Percentiles rank a stretch among this genome's conserved stretches.
Conservation (phyloP, 2,113 vertebrate species). For the Mobula hypostoma region DNA sequence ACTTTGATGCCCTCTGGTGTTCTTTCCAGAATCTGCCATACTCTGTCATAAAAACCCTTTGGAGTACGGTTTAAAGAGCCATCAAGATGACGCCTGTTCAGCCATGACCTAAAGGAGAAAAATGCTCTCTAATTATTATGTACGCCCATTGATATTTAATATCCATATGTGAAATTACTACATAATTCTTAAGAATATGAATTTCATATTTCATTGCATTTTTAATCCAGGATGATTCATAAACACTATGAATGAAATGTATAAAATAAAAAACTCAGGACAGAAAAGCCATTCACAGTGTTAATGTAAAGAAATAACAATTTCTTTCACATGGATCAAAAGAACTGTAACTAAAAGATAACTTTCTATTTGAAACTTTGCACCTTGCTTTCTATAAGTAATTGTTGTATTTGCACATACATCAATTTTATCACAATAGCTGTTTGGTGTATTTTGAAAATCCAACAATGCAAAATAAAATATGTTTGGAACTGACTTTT, state of each 20-base stretch:
- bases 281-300: background rate
- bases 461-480: background rate
- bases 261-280: background rate
- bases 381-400: background rate
- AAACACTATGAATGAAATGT: background rate
- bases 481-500: background rate
- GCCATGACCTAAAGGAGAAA: slow-evolving; percentile 67
- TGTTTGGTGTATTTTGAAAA: background rate
- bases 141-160: background rate
- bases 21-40: slow-evolving; percentile 96
- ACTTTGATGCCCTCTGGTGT: slow-evolving; percentile 79
- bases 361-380: background rate
- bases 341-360: background rate
- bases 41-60: slow-evolving; percentile 82
- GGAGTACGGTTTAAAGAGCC: slow-evolving; percentile 88
- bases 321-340: background rate
- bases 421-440: background rate
- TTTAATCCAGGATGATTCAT: background rate
- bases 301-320: background rate
- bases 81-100: slow-evolving; percentile 83
- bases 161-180: background rate
- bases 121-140: background rate
- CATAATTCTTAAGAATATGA: background rate
- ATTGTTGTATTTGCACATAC: background rate
- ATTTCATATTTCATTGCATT: background rate